phyloP scores from a whole-genome alignment of 2,888 invertebrate genomes.

The Ptychoptera contaminata region DNA sequence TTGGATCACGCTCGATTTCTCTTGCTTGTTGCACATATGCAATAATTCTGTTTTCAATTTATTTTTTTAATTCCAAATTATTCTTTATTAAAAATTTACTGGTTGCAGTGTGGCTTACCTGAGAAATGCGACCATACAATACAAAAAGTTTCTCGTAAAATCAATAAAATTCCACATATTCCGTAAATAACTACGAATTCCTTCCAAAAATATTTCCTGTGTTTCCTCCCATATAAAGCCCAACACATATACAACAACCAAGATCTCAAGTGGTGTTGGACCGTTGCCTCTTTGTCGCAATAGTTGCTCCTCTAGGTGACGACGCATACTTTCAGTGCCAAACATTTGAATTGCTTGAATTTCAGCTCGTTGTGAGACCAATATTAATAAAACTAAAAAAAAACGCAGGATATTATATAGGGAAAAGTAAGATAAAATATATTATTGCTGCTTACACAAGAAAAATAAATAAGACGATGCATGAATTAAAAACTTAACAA shows the following conservation, averaged over 20 bases:
- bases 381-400: slow-evolving; percentile 64
- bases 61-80: too few relatives aligned
- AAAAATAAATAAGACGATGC: slow-evolving; percentile 90
- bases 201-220: slow-evolving; percentile 76
- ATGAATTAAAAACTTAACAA: slow-evolving; percentile 92
- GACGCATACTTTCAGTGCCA: slow-evolving; percentile 52
- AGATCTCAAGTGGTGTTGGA: slow-evolving; percentile 68
- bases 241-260: slow-evolving; percentile 70
- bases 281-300: slow-evolving; percentile 66
- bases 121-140: slow-evolving; percentile 54
- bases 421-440: slow-evolving; percentile 3
- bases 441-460: slow-evolving; percentile 51
- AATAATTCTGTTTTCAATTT: slow-evolving; percentile 41
- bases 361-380: slow-evolving; percentile 84
- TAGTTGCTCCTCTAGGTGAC: slow-evolving; percentile 42
- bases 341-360: slow-evolving; percentile 56
- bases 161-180: slow-evolving; percentile 97
- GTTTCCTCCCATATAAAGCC: slow-evolving; percentile 89
- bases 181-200: slow-evolving; percentile 69
- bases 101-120: slow-evolving; percentile 21
- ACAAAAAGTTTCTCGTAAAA: slow-evolving; percentile 78
- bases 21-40: slow-evolving; percentile 60
- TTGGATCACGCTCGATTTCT: slow-evolving; percentile 50
- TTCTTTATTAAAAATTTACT: not conserved
- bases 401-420: not conserved